phyloP scores from a whole-genome alignment of 1,140 invertebrate genomes.

The Nephila pilipes region DNA sequence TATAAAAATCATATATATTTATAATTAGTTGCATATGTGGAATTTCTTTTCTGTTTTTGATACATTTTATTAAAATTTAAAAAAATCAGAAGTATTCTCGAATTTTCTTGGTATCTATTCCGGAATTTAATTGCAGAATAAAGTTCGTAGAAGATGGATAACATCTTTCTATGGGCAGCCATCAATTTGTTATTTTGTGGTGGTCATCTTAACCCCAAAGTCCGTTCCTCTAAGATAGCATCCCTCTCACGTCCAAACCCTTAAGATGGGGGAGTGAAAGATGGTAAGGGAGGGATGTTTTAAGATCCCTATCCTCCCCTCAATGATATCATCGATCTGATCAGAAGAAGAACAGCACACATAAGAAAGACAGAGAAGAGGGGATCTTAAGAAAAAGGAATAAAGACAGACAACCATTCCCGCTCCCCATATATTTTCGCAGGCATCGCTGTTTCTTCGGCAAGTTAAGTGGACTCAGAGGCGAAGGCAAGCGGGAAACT shows the following conservation, averaged over 20 bases:
- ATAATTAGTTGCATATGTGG: too few relatives aligned
- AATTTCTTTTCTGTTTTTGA: too few relatives aligned
- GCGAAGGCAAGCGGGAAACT: background rate
- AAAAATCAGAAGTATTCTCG: too few relatives aligned
- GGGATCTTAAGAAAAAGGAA: conserved; percentile 9
- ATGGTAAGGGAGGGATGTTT: background rate
- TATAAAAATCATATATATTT: too few relatives aligned
- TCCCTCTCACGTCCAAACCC: conserved; percentile 3
- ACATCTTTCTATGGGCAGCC: background rate
- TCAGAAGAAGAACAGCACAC: conserved; percentile 18
- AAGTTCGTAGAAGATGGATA: too few relatives aligned
- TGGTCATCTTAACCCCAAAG: background rate
- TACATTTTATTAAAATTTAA: too few relatives aligned
- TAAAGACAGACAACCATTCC: background rate
- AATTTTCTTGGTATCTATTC: too few relatives aligned
- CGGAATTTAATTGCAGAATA: too few relatives aligned
- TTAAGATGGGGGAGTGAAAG: background rate
- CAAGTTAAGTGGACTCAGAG: conserved; percentile 48
- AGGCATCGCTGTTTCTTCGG: background rate
- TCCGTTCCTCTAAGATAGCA: background rate
- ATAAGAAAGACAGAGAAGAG: background rate
- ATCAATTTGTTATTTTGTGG: background rate
- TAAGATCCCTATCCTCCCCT: conserved; percentile 2
- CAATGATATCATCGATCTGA: conserved; percentile 53
- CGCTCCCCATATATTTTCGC: background rate